phyloP scores from a whole-genome alignment of 2,113 vertebrate genomes.

The Ondatra zibethicus region DNA sequence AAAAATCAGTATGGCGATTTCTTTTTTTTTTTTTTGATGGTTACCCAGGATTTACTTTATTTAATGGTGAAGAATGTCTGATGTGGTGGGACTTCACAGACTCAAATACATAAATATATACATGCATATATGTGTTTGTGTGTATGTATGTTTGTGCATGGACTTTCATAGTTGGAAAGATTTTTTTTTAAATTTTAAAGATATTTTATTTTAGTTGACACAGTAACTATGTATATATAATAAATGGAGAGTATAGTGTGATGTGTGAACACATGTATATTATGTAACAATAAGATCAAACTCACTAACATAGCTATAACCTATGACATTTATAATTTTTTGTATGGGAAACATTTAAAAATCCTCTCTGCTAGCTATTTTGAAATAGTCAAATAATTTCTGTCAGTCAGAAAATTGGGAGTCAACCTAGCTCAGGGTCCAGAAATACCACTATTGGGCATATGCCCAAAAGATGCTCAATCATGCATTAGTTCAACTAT shows the following conservation, averaged over 20 bases:
- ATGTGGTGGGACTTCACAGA: neutral
- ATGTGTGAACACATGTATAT: neutral
- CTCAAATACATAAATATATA: neutral
- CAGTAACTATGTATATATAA: no score
- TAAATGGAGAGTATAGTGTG: neutral
- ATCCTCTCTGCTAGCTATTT: neutral
- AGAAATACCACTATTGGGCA: no score
- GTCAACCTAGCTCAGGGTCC: no score
- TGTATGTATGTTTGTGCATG: neutral
- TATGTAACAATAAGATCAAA: neutral
- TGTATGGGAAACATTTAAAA: neutral
- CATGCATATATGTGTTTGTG: no score
- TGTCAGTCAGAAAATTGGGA: neutral
- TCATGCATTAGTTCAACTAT: no score
- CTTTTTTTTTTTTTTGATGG: no score
- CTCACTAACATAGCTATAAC: neutral
- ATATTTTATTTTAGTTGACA: neutral
- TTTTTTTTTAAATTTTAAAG: neutral
- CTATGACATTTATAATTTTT: neutral
- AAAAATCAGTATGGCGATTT: no score
- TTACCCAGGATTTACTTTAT: neutral
- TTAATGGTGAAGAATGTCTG: neutral
- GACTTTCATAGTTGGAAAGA: neutral
- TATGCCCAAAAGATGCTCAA: no score
- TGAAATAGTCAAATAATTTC: neutral